Percentiles rank a stretch among this genome's conserved stretches.
phyloP scores from a whole-genome alignment of 2,888 invertebrate species.

The Pteria penguin region DNA sequence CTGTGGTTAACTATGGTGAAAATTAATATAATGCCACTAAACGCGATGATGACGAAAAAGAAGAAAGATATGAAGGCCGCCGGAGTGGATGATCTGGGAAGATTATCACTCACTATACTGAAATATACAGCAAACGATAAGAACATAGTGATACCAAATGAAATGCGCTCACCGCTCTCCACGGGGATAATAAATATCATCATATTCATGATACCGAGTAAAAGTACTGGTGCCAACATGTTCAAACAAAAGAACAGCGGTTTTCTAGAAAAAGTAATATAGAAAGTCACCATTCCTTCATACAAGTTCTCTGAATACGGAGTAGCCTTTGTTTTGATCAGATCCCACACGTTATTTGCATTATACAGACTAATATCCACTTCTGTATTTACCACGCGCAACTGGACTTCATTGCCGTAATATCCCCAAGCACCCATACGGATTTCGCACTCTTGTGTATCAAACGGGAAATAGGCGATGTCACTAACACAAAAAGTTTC shows the following conservation, averaged over 20 bases:
- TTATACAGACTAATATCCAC: not conserved
- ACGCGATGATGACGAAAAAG: not conserved
- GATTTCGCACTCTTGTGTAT: not conserved
- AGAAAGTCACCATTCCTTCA: not conserved
- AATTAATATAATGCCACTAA: not conserved
- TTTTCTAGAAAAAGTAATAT: not conserved
- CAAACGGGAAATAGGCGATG: conserved; percentile 3
- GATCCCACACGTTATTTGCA: conserved; percentile 1
- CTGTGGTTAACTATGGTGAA: not conserved
- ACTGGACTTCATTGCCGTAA: not conserved
- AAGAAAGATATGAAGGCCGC: not conserved
- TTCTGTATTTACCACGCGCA: not conserved
- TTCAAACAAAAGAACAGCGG: not conserved
- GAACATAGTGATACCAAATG: not conserved
- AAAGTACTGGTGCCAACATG: not conserved
- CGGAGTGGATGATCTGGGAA: not conserved
- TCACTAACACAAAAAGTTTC: not conserved
- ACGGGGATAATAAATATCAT: not conserved
- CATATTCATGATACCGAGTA: not conserved
- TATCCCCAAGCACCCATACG: not conserved
- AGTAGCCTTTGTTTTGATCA: not conserved
- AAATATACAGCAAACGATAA: not conserved
- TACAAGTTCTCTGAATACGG: not conserved
- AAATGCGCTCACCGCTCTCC: not conserved
- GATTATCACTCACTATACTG: not conserved